Conservation (phyloP, 2,113 vertebrate species). For the Calidris pugnax region DNA sequence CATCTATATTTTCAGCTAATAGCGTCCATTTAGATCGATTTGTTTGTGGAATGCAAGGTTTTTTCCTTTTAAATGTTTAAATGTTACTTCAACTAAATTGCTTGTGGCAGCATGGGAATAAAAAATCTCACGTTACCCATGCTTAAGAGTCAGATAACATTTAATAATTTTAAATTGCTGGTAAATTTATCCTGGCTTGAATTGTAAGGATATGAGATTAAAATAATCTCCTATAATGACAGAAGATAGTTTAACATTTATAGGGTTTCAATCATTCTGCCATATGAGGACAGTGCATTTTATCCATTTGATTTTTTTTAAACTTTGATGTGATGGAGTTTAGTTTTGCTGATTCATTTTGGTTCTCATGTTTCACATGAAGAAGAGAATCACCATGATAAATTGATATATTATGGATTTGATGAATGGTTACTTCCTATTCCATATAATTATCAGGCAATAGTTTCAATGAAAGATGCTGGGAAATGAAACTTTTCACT, state of each 20-base stretch:
- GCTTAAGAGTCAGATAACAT: not conserved
- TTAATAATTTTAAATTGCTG: constrained; percentile 30
- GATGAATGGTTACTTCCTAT: constrained; percentile 79
- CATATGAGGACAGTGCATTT: constrained; percentile 11
- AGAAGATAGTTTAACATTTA: constrained; percentile 1
- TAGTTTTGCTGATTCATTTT: constrained; percentile 70
- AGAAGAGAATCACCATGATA: constrained; percentile 62
- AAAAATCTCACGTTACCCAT: not conserved
- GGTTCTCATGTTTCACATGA: constrained; percentile 41
- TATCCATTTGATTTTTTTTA: not conserved
- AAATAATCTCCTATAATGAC: constrained; percentile 3
- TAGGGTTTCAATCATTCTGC: not conserved
- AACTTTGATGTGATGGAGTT: constrained; percentile 23
- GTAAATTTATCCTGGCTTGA: constrained; percentile 13
- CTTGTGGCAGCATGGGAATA: not conserved
- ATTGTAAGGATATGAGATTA: constrained; percentile 8
- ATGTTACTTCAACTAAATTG: constrained; percentile 25
- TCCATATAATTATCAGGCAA: constrained; percentile 73
- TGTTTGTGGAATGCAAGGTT: not conserved
- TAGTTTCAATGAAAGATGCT: constrained; percentile 76
- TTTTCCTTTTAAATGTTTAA: not conserved
- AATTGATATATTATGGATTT: constrained; percentile 73
- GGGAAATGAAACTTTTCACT: constrained; percentile 79
- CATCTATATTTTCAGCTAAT: not conserved
- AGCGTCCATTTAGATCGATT: not conserved